phyloP scores from a whole-genome alignment of 2,797 vertebrate genomes.

The Kryptopterus vitreolus region DNA sequence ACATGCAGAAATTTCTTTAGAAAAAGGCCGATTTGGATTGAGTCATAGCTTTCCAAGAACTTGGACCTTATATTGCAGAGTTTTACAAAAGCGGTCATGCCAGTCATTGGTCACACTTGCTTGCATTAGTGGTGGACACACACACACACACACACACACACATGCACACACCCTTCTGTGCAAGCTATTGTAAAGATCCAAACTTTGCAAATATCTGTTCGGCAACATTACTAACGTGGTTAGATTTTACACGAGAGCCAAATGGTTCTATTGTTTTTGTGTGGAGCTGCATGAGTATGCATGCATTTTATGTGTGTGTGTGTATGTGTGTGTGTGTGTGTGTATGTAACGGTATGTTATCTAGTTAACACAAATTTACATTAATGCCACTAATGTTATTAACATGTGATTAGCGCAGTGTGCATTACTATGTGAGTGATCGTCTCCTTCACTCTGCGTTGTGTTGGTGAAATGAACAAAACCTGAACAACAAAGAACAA shows the following conservation, averaged over 20 bases:
- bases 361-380: too few relatives aligned
- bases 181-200: constrained; percentile 7
- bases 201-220: constrained; percentile 42
- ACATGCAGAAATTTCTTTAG: constrained; percentile 31
- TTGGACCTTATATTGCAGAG: background rate
- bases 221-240: constrained; percentile 24
- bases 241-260: background rate
- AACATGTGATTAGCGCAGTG: too few relatives aligned
- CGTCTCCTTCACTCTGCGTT: too few relatives aligned
- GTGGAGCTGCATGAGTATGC: too few relatives aligned
- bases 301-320: constrained; percentile 10
- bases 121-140: background rate
- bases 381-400: too few relatives aligned
- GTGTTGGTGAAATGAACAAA: too few relatives aligned
- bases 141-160: background rate
- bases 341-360: too few relatives aligned
- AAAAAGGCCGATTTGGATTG: constrained; percentile 35
- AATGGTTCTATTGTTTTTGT: background rate
- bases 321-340: background rate
- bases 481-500: too few relatives aligned
- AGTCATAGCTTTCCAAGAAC: constrained; percentile 52
- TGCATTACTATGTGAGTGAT: too few relatives aligned
- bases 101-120: background rate
- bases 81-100: constrained; percentile 19
- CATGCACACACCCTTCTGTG: background rate